Evolutionary conservation across 1,140 invertebrate genomes (phyloP).

Genomic region (Tenebrio molitor): DNA sequence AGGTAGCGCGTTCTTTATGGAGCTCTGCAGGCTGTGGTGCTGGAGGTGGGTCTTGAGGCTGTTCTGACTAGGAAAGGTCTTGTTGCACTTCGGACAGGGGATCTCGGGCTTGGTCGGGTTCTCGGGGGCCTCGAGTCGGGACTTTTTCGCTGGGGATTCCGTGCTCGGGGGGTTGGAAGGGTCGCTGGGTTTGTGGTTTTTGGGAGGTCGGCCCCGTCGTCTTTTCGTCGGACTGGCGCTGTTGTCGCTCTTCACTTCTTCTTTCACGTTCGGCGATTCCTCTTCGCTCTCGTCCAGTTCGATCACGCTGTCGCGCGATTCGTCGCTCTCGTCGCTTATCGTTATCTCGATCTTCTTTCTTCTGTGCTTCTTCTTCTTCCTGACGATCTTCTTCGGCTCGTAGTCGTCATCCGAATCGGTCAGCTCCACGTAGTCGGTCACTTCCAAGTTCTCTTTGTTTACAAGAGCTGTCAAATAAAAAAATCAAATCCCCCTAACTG

Average conservation of each 20-base stretch:
- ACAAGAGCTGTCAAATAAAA: background rate
- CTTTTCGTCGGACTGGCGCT: slow-evolving; percentile 41
- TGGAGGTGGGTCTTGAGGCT: slow-evolving; percentile 71
- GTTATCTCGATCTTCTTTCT: slow-evolving; percentile 44
- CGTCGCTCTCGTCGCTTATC: slow-evolving; percentile 44
- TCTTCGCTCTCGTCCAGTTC: slow-evolving; percentile 55
- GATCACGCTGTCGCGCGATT: slow-evolving; percentile 51
- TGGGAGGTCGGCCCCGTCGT: slow-evolving; percentile 50
- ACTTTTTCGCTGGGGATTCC: slow-evolving; percentile 44
- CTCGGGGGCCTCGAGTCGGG: slow-evolving; percentile 35
- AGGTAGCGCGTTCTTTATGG: slow-evolving; percentile 41
- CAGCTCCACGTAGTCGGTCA: slow-evolving; percentile 60
- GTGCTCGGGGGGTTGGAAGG: background rate
- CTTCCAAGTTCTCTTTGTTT: slow-evolving; percentile 48
- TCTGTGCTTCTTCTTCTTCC: slow-evolving; percentile 51
- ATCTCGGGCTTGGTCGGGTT: slow-evolving; percentile 56
- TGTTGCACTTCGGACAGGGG: slow-evolving; percentile 70
- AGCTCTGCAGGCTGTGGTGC: slow-evolving; percentile 59
- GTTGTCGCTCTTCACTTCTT: background rate
- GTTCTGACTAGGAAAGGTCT: slow-evolving; percentile 71
- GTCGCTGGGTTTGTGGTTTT: slow-evolving; percentile 30
- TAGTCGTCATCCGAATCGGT: slow-evolving; percentile 61
- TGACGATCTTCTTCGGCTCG: slow-evolving; percentile 43
- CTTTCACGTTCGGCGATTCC: slow-evolving; percentile 29
- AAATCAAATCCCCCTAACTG: background rate